A percentile compares a stretch with the other conserved stretches of the same genome.
Evolutionary conservation across 2,797 vertebrate species (phyloP).

Genomic region (Poecilia wingei): DNA sequence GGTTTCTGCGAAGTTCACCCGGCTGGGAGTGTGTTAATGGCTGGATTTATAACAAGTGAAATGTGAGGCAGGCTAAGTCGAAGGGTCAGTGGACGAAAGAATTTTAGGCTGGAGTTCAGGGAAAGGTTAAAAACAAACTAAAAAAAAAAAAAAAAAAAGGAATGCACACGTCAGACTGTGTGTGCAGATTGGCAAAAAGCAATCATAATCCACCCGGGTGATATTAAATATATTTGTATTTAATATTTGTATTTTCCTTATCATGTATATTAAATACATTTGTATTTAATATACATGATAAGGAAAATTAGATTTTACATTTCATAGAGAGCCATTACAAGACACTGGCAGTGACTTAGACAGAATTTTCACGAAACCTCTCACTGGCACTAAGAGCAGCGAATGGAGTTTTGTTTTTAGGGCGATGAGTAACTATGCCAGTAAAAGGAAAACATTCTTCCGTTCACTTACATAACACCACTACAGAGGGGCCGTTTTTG

Average conservation of each 20-base stretch:
- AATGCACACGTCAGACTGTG: not conserved
- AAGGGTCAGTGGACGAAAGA: conserved; percentile 54
- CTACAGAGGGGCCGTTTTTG: conserved; percentile 69
- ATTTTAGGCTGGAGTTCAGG: conserved; percentile 67
- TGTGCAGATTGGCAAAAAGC: conserved; percentile 16
- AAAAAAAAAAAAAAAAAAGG: not conserved
- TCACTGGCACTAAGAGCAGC: conserved; percentile 19
- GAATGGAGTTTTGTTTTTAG: conserved; percentile 49
- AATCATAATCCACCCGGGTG: conserved; percentile 40
- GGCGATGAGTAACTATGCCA: conserved; percentile 56
- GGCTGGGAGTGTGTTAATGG: conserved; percentile 41
- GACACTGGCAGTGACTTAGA: conserved; percentile 8
- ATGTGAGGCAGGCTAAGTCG: conserved; percentile 55
- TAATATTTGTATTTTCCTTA: too few relatives aligned
- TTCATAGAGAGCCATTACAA: not conserved
- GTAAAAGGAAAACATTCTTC: conserved; percentile 70
- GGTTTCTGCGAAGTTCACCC: conserved; percentile 36
- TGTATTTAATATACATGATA: not conserved
- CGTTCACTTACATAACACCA: conserved; percentile 72
- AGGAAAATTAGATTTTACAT: conserved; percentile 15
- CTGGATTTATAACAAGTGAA: conserved; percentile 74
- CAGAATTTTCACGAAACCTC: conserved; percentile 17
- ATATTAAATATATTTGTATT: conserved; percentile 26
- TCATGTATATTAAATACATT: conserved; percentile 23
- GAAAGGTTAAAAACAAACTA: conserved; percentile 60